Evolutionary conservation across 2,797 vertebrate genomes (phyloP).

Genomic region (Streptopelia turtur): DNA sequence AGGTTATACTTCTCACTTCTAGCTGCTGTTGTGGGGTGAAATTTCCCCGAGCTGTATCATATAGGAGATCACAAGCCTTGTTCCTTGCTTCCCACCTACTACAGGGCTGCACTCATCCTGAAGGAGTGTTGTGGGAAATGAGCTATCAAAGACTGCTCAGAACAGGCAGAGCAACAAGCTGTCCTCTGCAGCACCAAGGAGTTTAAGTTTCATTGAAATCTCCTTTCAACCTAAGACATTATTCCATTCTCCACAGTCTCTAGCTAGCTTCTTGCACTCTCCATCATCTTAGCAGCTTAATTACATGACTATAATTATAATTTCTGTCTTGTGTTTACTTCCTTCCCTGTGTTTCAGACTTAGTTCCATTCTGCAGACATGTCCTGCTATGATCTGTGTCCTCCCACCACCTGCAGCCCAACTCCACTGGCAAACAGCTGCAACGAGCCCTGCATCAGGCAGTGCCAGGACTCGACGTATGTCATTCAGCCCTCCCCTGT

Average conservation of each 20-base stretch:
- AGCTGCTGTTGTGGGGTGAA: not conserved
- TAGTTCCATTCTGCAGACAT: not conserved
- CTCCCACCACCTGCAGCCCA: not conserved
- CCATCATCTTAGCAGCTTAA: no score
- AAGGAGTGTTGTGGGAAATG: not conserved
- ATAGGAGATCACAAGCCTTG: not conserved
- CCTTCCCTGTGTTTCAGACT: not conserved
- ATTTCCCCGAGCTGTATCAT: fast-evolving
- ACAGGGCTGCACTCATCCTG: not conserved
- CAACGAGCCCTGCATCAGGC: not conserved
- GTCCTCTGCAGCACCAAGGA: fast-evolving
- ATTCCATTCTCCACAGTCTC: fast-evolving
- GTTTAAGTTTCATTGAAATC: not conserved
- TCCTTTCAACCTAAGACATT: not conserved
- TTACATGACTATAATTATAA: not conserved
- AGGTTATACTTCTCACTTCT: not conserved
- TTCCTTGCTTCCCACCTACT: fast-evolving
- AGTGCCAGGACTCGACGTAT: slow-evolving; percentile 28
- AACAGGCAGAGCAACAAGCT: not conserved
- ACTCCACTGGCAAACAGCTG: slow-evolving; percentile 26
- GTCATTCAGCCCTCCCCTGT: slow-evolving; percentile 19
- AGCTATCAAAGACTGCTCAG: not conserved
- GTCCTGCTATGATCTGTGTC: slow-evolving; percentile 6
- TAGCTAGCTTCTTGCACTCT: not conserved
- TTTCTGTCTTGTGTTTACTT: fast-evolving